phyloP scores from a whole-genome alignment of 2,888 invertebrate species.

The Drosophila mimetica region DNA sequence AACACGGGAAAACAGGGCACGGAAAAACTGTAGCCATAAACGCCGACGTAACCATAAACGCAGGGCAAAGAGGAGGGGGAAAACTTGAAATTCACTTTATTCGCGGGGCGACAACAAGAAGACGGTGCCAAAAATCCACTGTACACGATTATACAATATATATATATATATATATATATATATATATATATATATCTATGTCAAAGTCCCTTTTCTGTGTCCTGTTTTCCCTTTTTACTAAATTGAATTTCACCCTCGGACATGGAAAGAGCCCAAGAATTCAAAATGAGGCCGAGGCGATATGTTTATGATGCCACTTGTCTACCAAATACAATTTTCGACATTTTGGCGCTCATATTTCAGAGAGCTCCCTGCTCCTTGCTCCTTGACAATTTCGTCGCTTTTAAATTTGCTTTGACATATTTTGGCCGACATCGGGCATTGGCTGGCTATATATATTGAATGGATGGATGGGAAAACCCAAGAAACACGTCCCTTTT shows the following conservation, averaged over 20 bases:
- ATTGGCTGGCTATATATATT: constrained; percentile 9
- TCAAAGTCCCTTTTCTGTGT: constrained; percentile 31
- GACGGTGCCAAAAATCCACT: constrained; percentile 43
- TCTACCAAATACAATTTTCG: constrained; percentile 57
- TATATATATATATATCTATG: constrained; percentile 3
- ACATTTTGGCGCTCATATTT: constrained; percentile 59
- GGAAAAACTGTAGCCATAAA: constrained; percentile 22
- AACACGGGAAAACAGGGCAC: constrained; percentile 18
- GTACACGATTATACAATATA: neutral
- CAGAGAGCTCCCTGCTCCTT: no score
- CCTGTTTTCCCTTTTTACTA: constrained; percentile 51
- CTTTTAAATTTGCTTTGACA: constrained; percentile 62
- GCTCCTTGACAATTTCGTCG: constrained; percentile 34
- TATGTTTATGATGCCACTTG: constrained; percentile 60
- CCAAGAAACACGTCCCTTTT: constrained; percentile 19
- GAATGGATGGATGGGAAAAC: no score
- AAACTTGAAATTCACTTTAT: constrained; percentile 53
- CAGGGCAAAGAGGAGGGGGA: neutral
- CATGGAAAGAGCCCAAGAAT: constrained; percentile 58
- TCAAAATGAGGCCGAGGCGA: constrained; percentile 39
- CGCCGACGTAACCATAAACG: constrained; percentile 13
- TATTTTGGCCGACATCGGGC: constrained; percentile 37
- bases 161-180: neutral
- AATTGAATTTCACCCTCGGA: constrained; percentile 71
- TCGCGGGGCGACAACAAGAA: constrained; percentile 61